Evolutionary conservation across 1,140 invertebrate genomes (phyloP).

Genomic region (Bombus huntii): DNA sequence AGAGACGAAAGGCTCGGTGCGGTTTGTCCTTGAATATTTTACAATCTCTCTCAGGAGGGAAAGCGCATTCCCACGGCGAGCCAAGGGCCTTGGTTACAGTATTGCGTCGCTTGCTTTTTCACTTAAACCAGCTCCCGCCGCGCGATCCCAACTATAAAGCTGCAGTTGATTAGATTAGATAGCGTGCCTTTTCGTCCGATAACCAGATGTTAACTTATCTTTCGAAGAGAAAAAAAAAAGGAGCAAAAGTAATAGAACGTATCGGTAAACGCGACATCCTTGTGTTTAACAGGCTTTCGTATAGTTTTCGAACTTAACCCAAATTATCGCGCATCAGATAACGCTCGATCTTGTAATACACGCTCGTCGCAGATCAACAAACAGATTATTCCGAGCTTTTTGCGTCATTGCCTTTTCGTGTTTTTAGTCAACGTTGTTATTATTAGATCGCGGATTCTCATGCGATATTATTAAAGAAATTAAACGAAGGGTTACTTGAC

Average conservation of each 20-base stretch:
- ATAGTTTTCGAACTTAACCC: background rate
- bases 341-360: background rate
- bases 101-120: constrained; percentile 29
- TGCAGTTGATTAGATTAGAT: constrained; percentile 63
- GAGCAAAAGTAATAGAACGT: background rate
- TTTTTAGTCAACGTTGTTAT: rapidly evolving
- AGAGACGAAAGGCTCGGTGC: background rate
- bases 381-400: background rate
- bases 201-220: background rate
- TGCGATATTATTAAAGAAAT: background rate
- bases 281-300: background rate
- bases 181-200: background rate
- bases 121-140: constrained; percentile 27
- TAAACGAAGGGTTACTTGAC: no score
- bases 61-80: constrained; percentile 49
- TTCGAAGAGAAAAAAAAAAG: background rate
- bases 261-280: background rate
- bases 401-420: background rate
- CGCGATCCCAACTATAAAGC: background rate
- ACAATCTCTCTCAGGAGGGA: constrained; percentile 36
- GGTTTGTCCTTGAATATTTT: constrained; percentile 45
- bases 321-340: background rate
- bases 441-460: background rate
- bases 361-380: no score
- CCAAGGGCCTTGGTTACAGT: constrained; percentile 48